Percentiles rank a stretch among this genome's conserved stretches.
phyloP scores from a whole-genome alignment of 2,888 invertebrate species.

The Cryptocheilus praepositus region DNA sequence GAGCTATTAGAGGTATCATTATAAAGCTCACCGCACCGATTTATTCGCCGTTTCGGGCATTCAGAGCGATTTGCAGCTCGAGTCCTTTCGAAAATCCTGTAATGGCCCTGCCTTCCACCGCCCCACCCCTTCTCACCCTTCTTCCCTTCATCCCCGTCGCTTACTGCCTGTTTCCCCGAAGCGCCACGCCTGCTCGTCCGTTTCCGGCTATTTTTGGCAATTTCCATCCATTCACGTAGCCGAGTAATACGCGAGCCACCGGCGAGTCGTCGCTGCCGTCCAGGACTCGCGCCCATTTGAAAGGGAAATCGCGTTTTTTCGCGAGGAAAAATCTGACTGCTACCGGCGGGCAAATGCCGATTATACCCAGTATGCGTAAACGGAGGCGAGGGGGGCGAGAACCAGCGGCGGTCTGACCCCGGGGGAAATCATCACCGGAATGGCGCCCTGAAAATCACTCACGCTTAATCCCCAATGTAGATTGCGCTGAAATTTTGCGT shows the following conservation, averaged over 20 bases:
- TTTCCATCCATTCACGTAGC: constrained; percentile 57
- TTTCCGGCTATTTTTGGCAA: constrained; percentile 66
- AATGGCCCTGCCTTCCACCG: constrained; percentile 41
- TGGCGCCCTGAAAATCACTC: constrained; percentile 18
- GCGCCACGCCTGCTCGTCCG: constrained; percentile 48
- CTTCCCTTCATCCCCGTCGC: background rate
- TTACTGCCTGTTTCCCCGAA: constrained; percentile 6
- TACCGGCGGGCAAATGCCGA: constrained; percentile 33
- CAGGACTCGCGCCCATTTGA: constrained; percentile 35
- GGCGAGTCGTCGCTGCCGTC: constrained; percentile 1
- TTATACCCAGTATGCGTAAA: constrained; percentile 29
- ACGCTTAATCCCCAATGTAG: constrained; percentile 15
- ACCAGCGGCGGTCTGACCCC: constrained; percentile 42
- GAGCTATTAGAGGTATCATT: constrained; percentile 11
- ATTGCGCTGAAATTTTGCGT: constrained; percentile 23
- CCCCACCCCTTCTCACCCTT: constrained; percentile 5
- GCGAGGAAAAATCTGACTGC: constrained; percentile 30
- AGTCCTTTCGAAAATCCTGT: constrained; percentile 40
- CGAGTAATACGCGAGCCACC: constrained; percentile 45
- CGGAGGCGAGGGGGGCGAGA: constrained; percentile 10
- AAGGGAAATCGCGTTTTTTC: constrained; percentile 49
- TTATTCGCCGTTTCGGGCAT: constrained; percentile 31
- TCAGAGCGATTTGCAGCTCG: constrained; percentile 36
- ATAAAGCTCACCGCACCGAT: constrained; percentile 30
- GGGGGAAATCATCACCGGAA: constrained; percentile 47